Percentiles rank a stretch among this genome's conserved stretches.
phyloP scores from a whole-genome alignment of 1,140 invertebrate genomes.

The Tetragonula clypearis region DNA sequence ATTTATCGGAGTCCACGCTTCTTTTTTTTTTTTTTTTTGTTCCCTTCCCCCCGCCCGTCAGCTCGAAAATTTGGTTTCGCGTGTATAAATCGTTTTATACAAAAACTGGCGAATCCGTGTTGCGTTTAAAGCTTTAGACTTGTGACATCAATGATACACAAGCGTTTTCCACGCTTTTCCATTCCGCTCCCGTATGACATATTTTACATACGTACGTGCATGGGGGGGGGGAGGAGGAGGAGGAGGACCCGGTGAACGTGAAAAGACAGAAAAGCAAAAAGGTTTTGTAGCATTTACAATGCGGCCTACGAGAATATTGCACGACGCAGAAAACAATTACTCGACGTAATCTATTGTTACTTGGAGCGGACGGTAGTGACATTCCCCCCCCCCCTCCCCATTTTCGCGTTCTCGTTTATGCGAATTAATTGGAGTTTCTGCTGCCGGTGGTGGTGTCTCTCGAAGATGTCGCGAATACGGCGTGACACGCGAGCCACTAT shows the following conservation, averaged over 20 bases:
- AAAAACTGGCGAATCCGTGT: not conserved
- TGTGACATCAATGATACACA: slow-evolving; percentile 14
- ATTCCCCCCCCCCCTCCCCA: not conserved
- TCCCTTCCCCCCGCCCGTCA: no score
- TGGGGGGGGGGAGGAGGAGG: no score
- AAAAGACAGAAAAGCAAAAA: slow-evolving; percentile 18
- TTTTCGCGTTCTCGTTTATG: not conserved
- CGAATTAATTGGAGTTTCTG: slow-evolving; percentile 8
- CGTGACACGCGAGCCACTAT: not conserved
- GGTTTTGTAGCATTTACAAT: slow-evolving; percentile 8
- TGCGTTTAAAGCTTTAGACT: not conserved
- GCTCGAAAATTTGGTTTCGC: not conserved
- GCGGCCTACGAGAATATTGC: not conserved
- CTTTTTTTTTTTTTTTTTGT: not conserved
- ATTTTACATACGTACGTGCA: slow-evolving; percentile 14
- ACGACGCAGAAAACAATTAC: slow-evolving; percentile 9
- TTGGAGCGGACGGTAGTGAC: not conserved
- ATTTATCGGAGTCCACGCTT: not conserved
- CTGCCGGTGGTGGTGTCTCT: not conserved
- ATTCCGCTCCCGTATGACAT: slow-evolving; percentile 10
- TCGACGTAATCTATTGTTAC: slow-evolving; percentile 4
- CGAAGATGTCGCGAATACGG: not conserved
- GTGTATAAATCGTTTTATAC: not conserved
- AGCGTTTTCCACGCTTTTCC: not conserved
- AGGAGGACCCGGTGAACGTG: not conserved